Evolutionary conservation across 2,888 invertebrate genomes (phyloP).

Genomic region (Gryllus longicercus): DNA sequence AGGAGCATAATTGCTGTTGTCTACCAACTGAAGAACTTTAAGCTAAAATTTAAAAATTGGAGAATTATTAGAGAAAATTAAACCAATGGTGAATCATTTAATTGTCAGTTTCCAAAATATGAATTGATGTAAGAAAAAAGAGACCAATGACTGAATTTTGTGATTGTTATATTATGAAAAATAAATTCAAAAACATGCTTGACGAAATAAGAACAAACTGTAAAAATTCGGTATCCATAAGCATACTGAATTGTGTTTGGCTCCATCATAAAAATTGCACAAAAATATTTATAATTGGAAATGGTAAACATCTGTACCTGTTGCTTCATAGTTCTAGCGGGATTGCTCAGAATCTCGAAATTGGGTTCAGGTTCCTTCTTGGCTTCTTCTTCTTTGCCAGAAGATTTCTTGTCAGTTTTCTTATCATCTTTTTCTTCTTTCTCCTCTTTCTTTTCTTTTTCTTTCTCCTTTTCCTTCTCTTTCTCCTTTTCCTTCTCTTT

Average conservation of each 20-base stretch:
- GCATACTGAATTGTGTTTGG: too few relatives aligned
- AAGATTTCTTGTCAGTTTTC: constrained; percentile 48
- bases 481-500: constrained; percentile 52
- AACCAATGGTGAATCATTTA: background rate
- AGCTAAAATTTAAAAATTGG: constrained; percentile 44
- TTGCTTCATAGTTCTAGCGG: constrained; percentile 89
- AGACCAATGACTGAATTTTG: too few relatives aligned
- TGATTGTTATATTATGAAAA: too few relatives aligned
- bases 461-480: constrained; percentile 48
- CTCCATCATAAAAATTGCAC: background rate
- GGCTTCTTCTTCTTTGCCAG: constrained; percentile 52
- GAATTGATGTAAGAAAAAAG: too few relatives aligned
- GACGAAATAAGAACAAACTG: too few relatives aligned
- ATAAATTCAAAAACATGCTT: too few relatives aligned
- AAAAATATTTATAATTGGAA: background rate
- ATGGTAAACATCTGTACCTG: constrained; percentile 53
- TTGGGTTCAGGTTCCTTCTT: constrained; percentile 82
- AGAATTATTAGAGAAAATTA: constrained; percentile 33
- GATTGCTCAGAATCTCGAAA: constrained; percentile 90
- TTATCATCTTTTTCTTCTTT: constrained; percentile 48
- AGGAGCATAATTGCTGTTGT: constrained; percentile 76
- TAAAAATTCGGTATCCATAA: too few relatives aligned
- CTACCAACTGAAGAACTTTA: constrained; percentile 68
- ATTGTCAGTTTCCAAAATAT: too few relatives aligned
- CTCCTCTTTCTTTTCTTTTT: constrained; percentile 42